Conservation (phyloP, 92 coral and sea anemone genomes). For the Umimayanthus kanabou region DNA sequence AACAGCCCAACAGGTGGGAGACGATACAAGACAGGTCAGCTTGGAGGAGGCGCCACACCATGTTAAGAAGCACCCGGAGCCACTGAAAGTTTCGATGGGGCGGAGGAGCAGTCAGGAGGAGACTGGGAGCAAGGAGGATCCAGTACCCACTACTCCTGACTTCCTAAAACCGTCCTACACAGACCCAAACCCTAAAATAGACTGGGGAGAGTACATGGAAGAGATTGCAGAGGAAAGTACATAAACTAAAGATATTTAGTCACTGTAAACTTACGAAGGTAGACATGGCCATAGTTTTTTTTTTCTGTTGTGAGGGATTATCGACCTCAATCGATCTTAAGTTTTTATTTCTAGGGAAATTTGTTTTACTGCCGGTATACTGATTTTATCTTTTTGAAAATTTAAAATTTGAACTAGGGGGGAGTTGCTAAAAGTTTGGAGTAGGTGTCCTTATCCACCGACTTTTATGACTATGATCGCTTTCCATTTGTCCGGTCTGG, state of each 20-base stretch:
- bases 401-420: no score
- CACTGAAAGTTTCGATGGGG: constrained; percentile 8
- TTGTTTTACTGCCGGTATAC: no score
- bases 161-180: constrained; percentile 55
- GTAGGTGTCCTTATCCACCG: no score
- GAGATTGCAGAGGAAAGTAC: constrained; percentile 16
- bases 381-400: no score
- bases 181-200: constrained; percentile 36
- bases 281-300: no score
- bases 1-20: not conserved
- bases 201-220: constrained; percentile 39
- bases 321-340: no score
- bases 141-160: constrained; percentile 69
- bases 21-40: not conserved
- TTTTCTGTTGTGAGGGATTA: no score
- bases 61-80: constrained; percentile 18
- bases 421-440: no score
- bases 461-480: no score
- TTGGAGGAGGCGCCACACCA: not conserved
- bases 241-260: not conserved
- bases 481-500: no score
- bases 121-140: not conserved
- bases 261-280: no score
- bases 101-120: constrained; percentile 10
- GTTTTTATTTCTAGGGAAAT: no score